Evolutionary conservation across 2,888 invertebrate genomes (phyloP).

Genomic region (Cecidostiba fungosa): DNA sequence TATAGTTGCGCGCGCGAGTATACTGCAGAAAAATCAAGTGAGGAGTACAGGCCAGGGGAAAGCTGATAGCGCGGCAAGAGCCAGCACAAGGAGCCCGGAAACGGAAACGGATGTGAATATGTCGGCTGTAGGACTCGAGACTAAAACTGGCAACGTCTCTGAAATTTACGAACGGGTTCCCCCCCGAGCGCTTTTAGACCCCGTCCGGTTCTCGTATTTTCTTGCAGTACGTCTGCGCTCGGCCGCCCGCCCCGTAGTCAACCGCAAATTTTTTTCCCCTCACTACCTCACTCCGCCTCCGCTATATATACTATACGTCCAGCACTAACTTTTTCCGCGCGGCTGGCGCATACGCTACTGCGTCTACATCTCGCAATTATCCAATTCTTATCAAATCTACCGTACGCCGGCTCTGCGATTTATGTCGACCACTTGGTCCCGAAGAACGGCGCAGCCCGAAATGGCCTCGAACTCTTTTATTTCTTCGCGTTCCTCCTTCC

Average conservation of each 20-base stretch:
- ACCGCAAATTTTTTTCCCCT: constrained; percentile 31
- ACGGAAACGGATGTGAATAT: constrained; percentile 66
- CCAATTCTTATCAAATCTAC: constrained; percentile 61
- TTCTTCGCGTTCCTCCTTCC: neutral
- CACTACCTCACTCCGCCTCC: constrained; percentile 1
- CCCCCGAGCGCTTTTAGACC: constrained; percentile 48
- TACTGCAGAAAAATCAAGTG: neutral
- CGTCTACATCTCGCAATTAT: constrained; percentile 49
- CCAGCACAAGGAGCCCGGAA: constrained; percentile 62
- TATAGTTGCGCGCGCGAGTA: too few relatives aligned
- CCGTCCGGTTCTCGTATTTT: constrained; percentile 64
- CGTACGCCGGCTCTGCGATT: constrained; percentile 36
- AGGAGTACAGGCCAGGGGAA: constrained; percentile 38
- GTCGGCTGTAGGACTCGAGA: constrained; percentile 64
- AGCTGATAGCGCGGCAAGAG: constrained; percentile 30
- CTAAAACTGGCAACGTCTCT: constrained; percentile 61
- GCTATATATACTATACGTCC: neutral
- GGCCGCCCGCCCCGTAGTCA: constrained; percentile 45
- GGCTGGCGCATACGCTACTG: constrained; percentile 17
- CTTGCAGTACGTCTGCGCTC: constrained; percentile 22
- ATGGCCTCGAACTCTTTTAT: neutral
- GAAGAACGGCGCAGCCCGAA: constrained; percentile 31
- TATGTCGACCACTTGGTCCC: constrained; percentile 27
- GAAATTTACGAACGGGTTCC: constrained; percentile 66
- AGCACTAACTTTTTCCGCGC: constrained; percentile 21